Evolutionary conservation across 1,140 invertebrate genomes (phyloP).

Genomic region (Hetaerina americana): DNA sequence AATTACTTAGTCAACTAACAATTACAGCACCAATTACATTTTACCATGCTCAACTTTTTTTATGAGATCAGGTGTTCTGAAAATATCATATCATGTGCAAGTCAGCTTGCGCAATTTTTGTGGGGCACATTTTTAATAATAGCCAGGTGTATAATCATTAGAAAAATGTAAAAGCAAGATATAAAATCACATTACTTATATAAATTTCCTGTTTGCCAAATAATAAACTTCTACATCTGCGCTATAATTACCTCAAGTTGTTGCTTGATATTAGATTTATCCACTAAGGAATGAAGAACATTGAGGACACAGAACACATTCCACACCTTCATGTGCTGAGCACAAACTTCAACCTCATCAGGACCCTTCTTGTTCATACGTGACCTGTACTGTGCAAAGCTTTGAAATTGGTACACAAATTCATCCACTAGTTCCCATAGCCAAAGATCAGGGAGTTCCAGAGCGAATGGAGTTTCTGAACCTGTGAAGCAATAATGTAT

Average conservation of each 20-base stretch:
- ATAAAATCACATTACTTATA: background rate
- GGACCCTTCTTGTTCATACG: slow-evolving; percentile 71
- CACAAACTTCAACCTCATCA: slow-evolving; percentile 68
- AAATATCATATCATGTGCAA: too few relatives aligned
- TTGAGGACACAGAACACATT: slow-evolving; percentile 97
- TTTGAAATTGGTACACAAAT: slow-evolving; percentile 89
- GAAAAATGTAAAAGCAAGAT: background rate
- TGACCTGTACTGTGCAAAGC: slow-evolving; percentile 84
- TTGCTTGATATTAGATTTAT: slow-evolving; percentile 96
- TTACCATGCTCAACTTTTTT: too few relatives aligned
- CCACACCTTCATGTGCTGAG: slow-evolving; percentile 82
- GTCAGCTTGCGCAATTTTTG: too few relatives aligned
- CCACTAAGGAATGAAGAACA: slow-evolving; percentile 92
- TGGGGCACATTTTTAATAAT: too few relatives aligned
- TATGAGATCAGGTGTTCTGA: too few relatives aligned
- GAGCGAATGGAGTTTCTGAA: slow-evolving; percentile 71
- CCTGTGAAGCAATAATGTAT: slow-evolving; percentile 35
- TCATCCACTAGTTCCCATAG: slow-evolving; percentile 99
- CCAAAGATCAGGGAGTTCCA: slow-evolving; percentile 97
- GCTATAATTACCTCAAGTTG: slow-evolving; percentile 68
- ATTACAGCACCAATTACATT: too few relatives aligned
- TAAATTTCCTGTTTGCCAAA: background rate
- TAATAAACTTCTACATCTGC: background rate
- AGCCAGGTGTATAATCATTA: too few relatives aligned
- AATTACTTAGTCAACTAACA: too few relatives aligned